A percentile compares a stretch with the other conserved stretches of the same genome.
These are phyloP conservation scores for Falco concolor DNA, from an alignment of 2,797 vertebrate genomes.

Conservation along the genomic window DNA sequence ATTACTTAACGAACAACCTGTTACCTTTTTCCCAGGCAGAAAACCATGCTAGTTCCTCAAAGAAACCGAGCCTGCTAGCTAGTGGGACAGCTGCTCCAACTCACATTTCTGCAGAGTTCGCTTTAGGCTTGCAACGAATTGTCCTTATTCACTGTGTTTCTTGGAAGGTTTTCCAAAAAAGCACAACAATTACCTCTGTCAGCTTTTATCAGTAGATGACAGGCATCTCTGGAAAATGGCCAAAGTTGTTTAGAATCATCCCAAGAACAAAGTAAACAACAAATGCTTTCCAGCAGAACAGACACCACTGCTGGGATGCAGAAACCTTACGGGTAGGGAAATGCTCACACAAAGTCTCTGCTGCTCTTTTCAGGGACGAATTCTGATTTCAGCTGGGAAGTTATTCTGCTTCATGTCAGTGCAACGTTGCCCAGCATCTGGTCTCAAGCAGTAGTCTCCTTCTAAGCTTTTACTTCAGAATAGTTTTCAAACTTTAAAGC, in stretches of 20 bases:
- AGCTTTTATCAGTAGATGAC: neutral
- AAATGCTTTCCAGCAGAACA: neutral
- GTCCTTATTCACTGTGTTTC: neutral
- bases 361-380: neutral
- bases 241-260: neutral
- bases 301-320: neutral
- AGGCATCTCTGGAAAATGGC: neutral
- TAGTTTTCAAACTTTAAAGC: neutral
- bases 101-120: neutral
- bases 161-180: neutral
- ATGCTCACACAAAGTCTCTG: neutral
- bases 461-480: neutral
- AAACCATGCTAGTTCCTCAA: neutral
- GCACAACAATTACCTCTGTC: neutral
- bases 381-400: neutral
- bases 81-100: neutral
- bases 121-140: neutral
- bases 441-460: neutral
- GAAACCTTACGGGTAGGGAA: neutral
- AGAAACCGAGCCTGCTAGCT: neutral
- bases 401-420: neutral
- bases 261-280: neutral
- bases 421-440: neutral
- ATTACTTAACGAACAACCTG: slow-evolving; percentile 38
- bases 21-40: neutral